Evolutionary conservation across 2,113 vertebrate genomes (phyloP), one percentile per base, ranked within the genome.

Genomic region (Sceloporus undulatus): DNA sequence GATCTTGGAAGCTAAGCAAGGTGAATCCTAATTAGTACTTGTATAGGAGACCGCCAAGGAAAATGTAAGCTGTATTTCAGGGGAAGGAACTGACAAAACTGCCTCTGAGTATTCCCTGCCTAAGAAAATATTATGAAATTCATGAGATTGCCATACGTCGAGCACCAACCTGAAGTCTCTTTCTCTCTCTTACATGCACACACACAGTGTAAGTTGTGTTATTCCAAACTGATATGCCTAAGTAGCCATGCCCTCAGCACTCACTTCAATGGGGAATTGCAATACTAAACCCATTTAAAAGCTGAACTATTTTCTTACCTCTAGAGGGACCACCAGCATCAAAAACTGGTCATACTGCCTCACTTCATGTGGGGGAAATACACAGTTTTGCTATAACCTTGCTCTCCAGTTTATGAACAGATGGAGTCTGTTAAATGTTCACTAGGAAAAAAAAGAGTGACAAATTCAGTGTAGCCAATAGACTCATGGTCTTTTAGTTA

Each of bases 301-400:
- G 56, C 86, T 59, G 78, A 82, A 38, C 82, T 90, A 66, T 56
- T 78, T n/a, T 89, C 85, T 70, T 79, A 90, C 95, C 95, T 94
- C 95, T 96, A 96, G 95, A 94, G 95, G 95, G 95, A 95, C 92
- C 93, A 91, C 95, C 90, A 95, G 84, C 91, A 95, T 78, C 90
- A 92, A 94, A 86, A 90, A 94, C 95, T 86, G 85, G 89, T 40
- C 42, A 42, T 70, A 88, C 5, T 3, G 0, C 42, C 9, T 25
- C 27, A 19, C 77, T 23, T 42, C 0, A 29, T 10, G 2, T 71
- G 68, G 34, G 29, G 25, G 71, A 76, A n/a, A 59, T 52, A 82
- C 52, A 1, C 25, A 25, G 75, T 4, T 19, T 1, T 42, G 10
- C 87, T 8, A 16, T 29, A 77, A 4, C 38, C 4, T 25, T n/a